These are phyloP conservation scores for Theristicus caerulescens DNA, from an alignment of 2,113 vertebrate species.

Conservation along the genomic window DNA sequence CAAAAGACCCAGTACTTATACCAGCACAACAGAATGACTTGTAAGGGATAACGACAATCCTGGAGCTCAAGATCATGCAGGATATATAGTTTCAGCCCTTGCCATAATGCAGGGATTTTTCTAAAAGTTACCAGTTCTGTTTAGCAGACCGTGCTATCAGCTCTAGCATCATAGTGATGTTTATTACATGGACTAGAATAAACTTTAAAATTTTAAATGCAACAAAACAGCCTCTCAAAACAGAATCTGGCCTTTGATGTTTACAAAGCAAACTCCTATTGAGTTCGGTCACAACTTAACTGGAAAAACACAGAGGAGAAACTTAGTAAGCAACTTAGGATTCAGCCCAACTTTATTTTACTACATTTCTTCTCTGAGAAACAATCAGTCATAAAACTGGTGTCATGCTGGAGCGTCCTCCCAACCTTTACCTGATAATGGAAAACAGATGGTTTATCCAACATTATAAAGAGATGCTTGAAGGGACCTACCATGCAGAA, in stretches of 20 bases:
- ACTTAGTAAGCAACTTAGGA: not conserved
- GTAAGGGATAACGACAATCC: not conserved
- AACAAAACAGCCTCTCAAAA: not conserved
- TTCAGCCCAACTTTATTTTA: not conserved
- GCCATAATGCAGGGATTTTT: not conserved
- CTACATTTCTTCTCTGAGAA: not conserved
- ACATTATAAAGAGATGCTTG: not conserved
- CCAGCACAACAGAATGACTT: no score
- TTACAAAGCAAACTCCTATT: not conserved
- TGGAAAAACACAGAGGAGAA: not conserved
- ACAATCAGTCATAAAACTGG: rapidly evolving
- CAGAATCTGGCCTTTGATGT: not conserved
- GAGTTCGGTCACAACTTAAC: not conserved
- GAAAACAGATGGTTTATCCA: not conserved
- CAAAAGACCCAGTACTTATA: not conserved
- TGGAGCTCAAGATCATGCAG: not conserved
- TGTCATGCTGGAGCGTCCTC: not conserved
- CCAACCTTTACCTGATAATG: not conserved
- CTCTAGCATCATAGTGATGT: not conserved
- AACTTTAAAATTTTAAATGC: not conserved
- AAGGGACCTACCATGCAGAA: not conserved
- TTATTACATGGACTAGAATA: not conserved
- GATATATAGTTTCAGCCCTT: not conserved
- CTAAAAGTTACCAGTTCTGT: not conserved
- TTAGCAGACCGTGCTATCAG: not conserved